These are phyloP conservation scores for Panopea generosa DNA, from an alignment of 2,888 invertebrate genomes.

Conservation along the genomic window DNA sequence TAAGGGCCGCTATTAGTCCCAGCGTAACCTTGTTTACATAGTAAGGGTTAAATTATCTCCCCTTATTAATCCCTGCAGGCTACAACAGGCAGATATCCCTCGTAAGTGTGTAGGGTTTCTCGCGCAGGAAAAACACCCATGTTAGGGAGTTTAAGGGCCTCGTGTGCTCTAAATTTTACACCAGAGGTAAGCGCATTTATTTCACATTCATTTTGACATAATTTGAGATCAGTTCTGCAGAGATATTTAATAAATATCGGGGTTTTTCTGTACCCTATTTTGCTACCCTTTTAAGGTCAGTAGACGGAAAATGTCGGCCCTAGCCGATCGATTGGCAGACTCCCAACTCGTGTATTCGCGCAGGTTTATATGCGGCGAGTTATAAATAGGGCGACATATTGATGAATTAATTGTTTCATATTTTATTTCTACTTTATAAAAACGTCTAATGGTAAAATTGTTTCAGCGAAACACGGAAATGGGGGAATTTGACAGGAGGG, in stretches of 20 bases:
- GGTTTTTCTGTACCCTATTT: slow-evolving; percentile 58
- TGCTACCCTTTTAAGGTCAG: slow-evolving; percentile 64
- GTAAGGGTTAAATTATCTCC: slow-evolving; percentile 62
- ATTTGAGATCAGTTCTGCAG: neutral
- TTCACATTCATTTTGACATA: slow-evolving; percentile 11
- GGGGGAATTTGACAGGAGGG: slow-evolving; percentile 48
- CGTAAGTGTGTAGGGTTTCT: slow-evolving; percentile 46
- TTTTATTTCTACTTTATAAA: neutral
- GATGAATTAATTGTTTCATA: neutral
- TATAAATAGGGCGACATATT: neutral
- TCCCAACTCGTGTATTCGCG: slow-evolving; percentile 41
- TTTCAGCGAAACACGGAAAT: slow-evolving; percentile 26
- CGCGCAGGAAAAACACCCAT: slow-evolving; percentile 39
- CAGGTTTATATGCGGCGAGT: neutral
- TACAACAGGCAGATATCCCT: slow-evolving; percentile 55
- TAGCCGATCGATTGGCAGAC: slow-evolving; percentile 61
- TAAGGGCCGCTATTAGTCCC: neutral
- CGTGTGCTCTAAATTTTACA: slow-evolving; percentile 26
- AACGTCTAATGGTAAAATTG: too few species aligned
- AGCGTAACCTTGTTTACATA: slow-evolving; percentile 41
- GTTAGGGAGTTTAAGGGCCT: slow-evolving; percentile 38
- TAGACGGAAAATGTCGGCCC: slow-evolving; percentile 65
- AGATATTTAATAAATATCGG: slow-evolving; percentile 1
- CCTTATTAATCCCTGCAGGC: slow-evolving; percentile 65
- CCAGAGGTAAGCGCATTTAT: slow-evolving; percentile 47